Conservation (phyloP, 2,888 invertebrate species). For the Hydrotaea diabolus region DNA sequence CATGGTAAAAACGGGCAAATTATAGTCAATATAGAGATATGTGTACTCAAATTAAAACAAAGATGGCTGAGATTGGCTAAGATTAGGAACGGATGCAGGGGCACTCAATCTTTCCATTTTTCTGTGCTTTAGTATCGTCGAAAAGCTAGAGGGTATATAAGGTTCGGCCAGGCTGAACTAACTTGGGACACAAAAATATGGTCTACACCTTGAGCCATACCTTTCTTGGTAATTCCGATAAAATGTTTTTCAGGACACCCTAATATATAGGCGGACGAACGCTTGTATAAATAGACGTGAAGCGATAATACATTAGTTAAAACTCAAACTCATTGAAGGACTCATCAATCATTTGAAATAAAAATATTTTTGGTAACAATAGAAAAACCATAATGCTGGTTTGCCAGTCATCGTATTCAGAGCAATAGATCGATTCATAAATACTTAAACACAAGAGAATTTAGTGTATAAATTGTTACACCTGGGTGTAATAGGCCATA, state of each 20-base stretch:
- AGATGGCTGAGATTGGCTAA: too few species aligned
- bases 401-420: constrained; percentile 43
- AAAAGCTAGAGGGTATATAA: too few species aligned
- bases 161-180: too few species aligned
- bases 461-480: constrained; percentile 32
- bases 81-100: too few species aligned
- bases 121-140: too few species aligned
- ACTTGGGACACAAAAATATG: too few species aligned
- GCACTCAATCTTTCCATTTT: too few species aligned
- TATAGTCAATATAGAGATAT: too few species aligned
- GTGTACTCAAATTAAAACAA: too few species aligned
- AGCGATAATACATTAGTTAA: constrained; percentile 3
- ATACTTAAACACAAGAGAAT: constrained; percentile 11
- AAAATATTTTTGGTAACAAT: constrained; percentile 44
- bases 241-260: not conserved
- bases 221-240: too few species aligned
- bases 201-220: too few species aligned
- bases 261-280: not conserved
- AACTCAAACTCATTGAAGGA: constrained; percentile 4
- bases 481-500: constrained; percentile 43
- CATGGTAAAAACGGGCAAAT: too few species aligned
- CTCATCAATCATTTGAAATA: constrained; percentile 51
- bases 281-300: not conserved
- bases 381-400: constrained; percentile 45
- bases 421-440: constrained; percentile 23